A percentile compares a stretch with the other conserved stretches of the same genome.
Evolutionary conservation across 2,888 invertebrate genomes (phyloP).

Genomic region (Stratiomys singularior): DNA sequence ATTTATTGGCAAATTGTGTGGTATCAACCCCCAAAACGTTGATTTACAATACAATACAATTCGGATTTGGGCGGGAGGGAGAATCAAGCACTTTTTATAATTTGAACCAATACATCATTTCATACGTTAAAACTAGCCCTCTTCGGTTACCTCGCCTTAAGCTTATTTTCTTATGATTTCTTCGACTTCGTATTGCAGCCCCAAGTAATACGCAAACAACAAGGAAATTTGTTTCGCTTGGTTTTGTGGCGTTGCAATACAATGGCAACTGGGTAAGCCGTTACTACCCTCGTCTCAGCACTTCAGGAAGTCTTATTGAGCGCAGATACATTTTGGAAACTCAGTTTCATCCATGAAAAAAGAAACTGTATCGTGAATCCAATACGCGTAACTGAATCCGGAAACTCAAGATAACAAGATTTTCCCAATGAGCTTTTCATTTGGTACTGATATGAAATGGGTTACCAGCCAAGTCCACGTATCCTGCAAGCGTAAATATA

Average conservation of each 20-base stretch:
- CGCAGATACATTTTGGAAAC: conserved; percentile 20
- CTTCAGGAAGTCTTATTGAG: conserved; percentile 27
- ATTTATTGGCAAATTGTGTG: conserved; percentile 54
- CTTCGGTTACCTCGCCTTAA: not conserved
- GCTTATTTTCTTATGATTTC: not conserved
- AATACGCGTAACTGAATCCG: conserved; percentile 37
- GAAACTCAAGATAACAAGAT: conserved; percentile 40
- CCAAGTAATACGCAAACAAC: not conserved
- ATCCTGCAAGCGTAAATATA: too few species aligned
- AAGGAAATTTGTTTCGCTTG: conserved; percentile 19
- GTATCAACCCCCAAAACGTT: conserved; percentile 4
- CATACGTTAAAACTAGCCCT: not conserved
- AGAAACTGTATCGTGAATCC: conserved; percentile 7
- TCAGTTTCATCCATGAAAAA: not conserved
- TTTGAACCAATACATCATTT: not conserved
- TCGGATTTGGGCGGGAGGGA: too few species aligned
- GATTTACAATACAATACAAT: conserved; percentile 15
- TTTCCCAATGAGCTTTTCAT: conserved; percentile 10
- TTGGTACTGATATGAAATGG: not conserved
- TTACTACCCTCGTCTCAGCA: not conserved
- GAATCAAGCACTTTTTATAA: not conserved
- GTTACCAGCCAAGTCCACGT: conserved; percentile 5
- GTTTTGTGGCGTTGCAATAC: conserved; percentile 15
- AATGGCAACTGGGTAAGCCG: conserved; percentile 4
- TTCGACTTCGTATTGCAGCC: not conserved